Percentiles rank a stretch among this genome's conserved stretches.
These are phyloP conservation scores for Nematostella vectensis DNA, from an alignment of 92 coral and sea anemone genomes.

Conservation along the genomic window DNA sequence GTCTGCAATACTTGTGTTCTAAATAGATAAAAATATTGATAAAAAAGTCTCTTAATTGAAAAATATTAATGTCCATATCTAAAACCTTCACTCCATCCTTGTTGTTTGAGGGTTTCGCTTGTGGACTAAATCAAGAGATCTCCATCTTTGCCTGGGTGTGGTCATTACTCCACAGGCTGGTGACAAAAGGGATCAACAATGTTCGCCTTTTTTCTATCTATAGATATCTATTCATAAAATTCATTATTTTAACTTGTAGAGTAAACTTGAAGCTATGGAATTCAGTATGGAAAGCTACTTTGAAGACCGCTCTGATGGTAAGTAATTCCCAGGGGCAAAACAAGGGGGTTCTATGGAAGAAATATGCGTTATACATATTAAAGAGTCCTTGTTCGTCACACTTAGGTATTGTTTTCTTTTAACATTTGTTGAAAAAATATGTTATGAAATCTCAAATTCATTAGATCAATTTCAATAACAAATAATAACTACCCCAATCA, in stretches of 20 bases:
- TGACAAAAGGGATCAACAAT: conserved; percentile 11
- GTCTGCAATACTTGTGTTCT: no score
- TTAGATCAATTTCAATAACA: no score
- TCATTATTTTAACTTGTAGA: conserved; percentile 27
- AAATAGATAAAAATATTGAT: no score
- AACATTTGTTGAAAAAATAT: no score
- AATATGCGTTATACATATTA: no score
- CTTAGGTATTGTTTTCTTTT: no score
- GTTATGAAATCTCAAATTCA: no score
- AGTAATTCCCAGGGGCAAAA: not conserved
- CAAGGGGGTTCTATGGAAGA: no score
- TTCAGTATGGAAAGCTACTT: conserved; percentile 76
- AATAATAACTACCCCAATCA: no score
- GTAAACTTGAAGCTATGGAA: conserved; percentile 60
- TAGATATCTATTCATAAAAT: not conserved
- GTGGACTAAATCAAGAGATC: conserved; percentile 9
- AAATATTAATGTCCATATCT: conserved; percentile 1
- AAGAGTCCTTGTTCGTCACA: no score
- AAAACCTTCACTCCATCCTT: not conserved
- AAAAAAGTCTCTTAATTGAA: no score
- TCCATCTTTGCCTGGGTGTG: conserved; percentile 11
- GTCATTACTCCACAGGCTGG: not conserved
- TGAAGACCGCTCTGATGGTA: conserved; percentile 74
- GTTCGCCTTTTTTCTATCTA: no score
- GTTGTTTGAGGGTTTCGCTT: conserved; percentile 6